Evolutionary conservation across 2,797 vertebrate genomes (phyloP).

Genomic region (Apodemus agrarius): DNA sequence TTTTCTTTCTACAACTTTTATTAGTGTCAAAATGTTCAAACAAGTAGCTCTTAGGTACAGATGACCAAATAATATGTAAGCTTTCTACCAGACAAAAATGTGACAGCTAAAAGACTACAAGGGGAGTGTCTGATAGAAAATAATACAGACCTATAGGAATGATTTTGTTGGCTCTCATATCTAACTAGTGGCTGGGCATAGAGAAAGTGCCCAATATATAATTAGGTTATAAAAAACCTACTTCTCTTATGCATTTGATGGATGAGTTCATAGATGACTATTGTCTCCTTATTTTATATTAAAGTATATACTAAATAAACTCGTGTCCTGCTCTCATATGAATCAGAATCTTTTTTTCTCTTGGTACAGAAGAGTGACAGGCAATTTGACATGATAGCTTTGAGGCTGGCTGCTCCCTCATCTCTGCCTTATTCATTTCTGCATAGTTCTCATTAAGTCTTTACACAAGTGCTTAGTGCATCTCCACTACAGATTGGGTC

Average conservation of each 20-base stretch:
- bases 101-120: neutral
- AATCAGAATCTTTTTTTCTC: neutral
- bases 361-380: neutral
- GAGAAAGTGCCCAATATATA: neutral
- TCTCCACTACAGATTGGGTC: neutral
- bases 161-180: neutral
- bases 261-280: neutral
- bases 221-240: neutral
- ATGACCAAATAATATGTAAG: neutral
- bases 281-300: neutral
- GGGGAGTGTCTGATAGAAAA: neutral
- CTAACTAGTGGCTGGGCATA: neutral
- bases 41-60: neutral
- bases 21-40: neutral
- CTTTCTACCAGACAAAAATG: neutral
- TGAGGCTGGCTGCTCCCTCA: neutral
- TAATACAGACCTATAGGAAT: neutral
- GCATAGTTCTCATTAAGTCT: neutral
- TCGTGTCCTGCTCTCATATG: neutral
- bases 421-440: neutral
- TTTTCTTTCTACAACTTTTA: neutral
- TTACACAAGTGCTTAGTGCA: neutral
- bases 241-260: neutral
- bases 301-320: neutral
- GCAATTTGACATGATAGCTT: neutral